Evolutionary conservation across 1,140 invertebrate species (phyloP), one percentile per base, ranked within the genome.

Genomic region (Trigoniulus corallinus): DNA sequence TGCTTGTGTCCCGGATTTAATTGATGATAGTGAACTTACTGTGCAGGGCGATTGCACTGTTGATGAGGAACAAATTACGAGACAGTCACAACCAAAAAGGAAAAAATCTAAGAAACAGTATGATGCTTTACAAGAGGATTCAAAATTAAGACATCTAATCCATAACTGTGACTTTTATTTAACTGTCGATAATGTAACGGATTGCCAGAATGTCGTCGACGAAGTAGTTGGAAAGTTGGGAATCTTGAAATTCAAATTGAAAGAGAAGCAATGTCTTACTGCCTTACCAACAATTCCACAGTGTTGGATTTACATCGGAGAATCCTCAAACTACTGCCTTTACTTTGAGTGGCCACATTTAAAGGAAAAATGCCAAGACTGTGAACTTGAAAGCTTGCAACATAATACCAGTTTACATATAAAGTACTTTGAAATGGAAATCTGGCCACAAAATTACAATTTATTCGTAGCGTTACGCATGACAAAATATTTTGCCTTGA

Each of bases 311-410:
- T 66, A 68, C 57, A 56, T 68, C 2, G 59, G 58, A 58, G 13
- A 51, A 56, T n/a, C 45, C 24, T 4, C 52, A 56, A 25, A 44
- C 53, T 23, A 62, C 58, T 53, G 60, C 44, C 25, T 70, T 15
- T 68, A 67, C 50, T 63, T 62, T 57, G 65, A 69, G 54, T 54
- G 29, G 48, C 69, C 68, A 25, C 65, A 70, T 59, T 65, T 71
- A 53, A 66, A 70, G 56, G 62, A 68, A 40, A 58, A n/a, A n/a
- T n/a, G n/a, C n/a, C n/a, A n/a, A n/a, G n/a, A n/a, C n/a, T n/a
- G n/a, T n/a, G n/a, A n/a, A n/a, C n/a, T n/a, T n/a, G n/a, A n/a
- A n/a, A n/a, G n/a, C n/a, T n/a, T n/a, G n/a, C n/a, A n/a, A n/a
- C n/a, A n/a, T n/a, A n/a, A n/a, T n/a, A n/a, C n/a, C n/a, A n/a